Percentiles rank a stretch among this genome's conserved stretches.
phyloP scores from a whole-genome alignment of 2,797 vertebrate genomes.

The Anguilla obscura region DNA sequence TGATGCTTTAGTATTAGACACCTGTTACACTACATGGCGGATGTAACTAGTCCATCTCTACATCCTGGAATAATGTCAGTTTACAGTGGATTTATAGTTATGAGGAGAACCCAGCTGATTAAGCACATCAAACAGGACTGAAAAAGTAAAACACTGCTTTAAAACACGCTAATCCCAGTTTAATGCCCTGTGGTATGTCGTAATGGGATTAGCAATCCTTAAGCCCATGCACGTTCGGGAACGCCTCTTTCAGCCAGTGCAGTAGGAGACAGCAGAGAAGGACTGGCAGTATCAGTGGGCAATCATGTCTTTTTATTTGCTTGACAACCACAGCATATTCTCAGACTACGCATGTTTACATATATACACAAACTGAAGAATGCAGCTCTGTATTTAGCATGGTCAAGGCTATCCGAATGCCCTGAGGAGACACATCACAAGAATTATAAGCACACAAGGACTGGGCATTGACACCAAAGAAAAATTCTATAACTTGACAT shows the following conservation, averaged over 20 bases:
- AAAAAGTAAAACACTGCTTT: neutral
- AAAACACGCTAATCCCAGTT: constrained; percentile 7
- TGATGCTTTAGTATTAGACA: neutral
- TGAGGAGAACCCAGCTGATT: neutral
- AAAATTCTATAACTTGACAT: neutral
- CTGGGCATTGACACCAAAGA: neutral
- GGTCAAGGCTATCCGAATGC: neutral
- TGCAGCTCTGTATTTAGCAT: neutral
- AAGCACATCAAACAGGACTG: neutral
- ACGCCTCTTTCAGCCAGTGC: neutral
- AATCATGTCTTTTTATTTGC: neutral
- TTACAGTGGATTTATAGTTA: neutral
- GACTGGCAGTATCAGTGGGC: neutral
- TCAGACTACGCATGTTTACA: neutral
- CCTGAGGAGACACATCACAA: neutral
- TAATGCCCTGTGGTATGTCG: neutral
- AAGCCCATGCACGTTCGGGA: neutral
- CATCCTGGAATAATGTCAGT: neutral
- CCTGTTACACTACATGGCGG: neutral
- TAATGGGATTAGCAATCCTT: neutral
- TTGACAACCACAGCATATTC: neutral
- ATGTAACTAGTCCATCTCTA: neutral
- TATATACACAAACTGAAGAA: neutral
- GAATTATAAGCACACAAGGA: neutral
- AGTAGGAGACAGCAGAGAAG: neutral